Percentiles rank a stretch among this genome's conserved stretches.
phyloP scores from a whole-genome alignment of 2,888 invertebrate species.

The Lithosia quadra region DNA sequence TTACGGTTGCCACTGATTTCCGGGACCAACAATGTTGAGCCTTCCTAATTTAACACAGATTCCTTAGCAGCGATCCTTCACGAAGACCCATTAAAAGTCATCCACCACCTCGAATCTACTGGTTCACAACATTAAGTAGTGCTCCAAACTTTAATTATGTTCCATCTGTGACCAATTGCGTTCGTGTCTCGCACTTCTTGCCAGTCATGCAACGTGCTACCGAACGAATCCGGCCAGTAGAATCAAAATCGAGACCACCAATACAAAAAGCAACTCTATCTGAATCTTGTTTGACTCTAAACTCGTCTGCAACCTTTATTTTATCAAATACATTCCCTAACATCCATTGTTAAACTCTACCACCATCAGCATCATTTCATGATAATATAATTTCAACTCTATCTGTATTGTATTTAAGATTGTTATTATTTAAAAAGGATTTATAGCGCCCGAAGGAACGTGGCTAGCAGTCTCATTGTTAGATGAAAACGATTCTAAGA shows the following conservation, averaged over 20 bases:
- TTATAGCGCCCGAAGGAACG: constrained; percentile 78
- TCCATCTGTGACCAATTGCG: constrained; percentile 86
- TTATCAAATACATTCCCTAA: constrained; percentile 68
- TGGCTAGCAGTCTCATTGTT: constrained; percentile 81
- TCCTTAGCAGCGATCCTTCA: constrained; percentile 79
- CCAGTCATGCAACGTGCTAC: constrained; percentile 86
- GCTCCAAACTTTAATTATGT: constrained; percentile 87
- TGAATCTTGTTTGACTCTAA: constrained; percentile 61
- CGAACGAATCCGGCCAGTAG: constrained; percentile 61
- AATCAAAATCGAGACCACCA: constrained; percentile 46
- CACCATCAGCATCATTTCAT: constrained; percentile 59
- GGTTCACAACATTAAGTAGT: constrained; percentile 85
- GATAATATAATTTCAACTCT: constrained; percentile 76
- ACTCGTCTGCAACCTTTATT: constrained; percentile 56
- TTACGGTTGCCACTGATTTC: constrained; percentile 44
- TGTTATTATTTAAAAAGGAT: constrained; percentile 56
- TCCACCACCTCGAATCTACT: constrained; percentile 82
- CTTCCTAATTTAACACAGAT: constrained; percentile 77
- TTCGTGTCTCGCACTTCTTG: constrained; percentile 85
- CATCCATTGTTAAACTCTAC: constrained; percentile 66
- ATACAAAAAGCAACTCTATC: constrained; percentile 62
- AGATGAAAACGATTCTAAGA: constrained; percentile 81
- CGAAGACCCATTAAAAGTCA: constrained; percentile 85
- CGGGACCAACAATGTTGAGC: constrained; percentile 52
- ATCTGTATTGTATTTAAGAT: constrained; percentile 66